Percentiles rank a stretch among this genome's conserved stretches.
Conservation (phyloP, 2,113 vertebrate genomes). For the Struthidea cinerea region DNA sequence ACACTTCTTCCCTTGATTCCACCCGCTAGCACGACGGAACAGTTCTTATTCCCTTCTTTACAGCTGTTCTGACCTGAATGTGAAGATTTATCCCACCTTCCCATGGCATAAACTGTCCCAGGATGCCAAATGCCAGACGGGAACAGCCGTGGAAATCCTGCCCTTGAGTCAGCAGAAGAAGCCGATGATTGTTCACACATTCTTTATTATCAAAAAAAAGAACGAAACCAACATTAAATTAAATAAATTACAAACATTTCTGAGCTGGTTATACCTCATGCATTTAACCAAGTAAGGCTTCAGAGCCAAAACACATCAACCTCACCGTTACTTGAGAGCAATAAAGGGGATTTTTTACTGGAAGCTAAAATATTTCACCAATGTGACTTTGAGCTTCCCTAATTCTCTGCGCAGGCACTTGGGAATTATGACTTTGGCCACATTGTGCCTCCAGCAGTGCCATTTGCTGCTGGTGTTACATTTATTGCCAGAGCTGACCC, state of each 20-base stretch:
- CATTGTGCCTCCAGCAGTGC: background rate
- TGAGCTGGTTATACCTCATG: slow-evolving; percentile 12
- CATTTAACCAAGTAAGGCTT: background rate
- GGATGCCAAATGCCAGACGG: accelerated
- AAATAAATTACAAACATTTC: slow-evolving; percentile 76
- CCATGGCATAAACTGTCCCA: accelerated
- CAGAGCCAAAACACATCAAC: background rate
- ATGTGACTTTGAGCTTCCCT: background rate
- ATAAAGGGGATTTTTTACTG: background rate
- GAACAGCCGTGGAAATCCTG: background rate
- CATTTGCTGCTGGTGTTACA: background rate
- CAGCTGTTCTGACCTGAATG: too few relatives aligned
- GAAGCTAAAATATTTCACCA: background rate
- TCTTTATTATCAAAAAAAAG: slow-evolving; percentile 72
- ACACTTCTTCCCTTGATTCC: background rate
- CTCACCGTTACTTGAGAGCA: background rate
- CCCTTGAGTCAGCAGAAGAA: background rate
- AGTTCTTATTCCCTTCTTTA: background rate
- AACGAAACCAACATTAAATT: slow-evolving; percentile 63
- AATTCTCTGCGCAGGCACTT: background rate
- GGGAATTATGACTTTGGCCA: background rate
- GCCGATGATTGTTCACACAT: background rate
- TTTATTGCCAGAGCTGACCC: background rate
- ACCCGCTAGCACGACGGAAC: accelerated
- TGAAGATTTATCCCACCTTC: background rate